These are phyloP conservation scores for Amphiprion percula DNA, from an alignment of 2,113 vertebrate genomes.

Conservation along the genomic window DNA sequence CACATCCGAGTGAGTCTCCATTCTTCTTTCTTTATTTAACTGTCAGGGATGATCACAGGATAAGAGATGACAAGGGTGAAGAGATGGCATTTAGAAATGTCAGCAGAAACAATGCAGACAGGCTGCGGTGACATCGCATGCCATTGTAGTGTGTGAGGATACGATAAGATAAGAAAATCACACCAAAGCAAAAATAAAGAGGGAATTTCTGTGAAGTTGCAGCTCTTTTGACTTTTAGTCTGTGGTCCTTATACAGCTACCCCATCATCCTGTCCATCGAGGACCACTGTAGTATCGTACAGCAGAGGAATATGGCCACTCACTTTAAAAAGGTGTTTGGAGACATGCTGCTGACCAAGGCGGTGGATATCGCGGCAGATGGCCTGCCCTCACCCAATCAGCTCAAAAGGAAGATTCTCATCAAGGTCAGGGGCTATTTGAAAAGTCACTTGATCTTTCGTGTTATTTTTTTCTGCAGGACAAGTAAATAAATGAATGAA, in stretches of 20 bases:
- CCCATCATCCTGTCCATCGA: conserved; percentile 97
- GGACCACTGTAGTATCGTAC: conserved; percentile 98
- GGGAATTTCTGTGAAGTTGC: background rate
- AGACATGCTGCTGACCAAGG: conserved; percentile 96
- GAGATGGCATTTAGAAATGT: background rate
- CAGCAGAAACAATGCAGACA: conserved; percentile 8
- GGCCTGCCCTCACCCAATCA: conserved; percentile 96
- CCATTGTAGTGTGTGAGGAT: background rate
- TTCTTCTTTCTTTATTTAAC: background rate
- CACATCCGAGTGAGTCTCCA: conserved; percentile 93
- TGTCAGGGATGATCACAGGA: background rate
- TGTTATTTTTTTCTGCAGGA: too few species aligned
- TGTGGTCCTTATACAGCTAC: conserved; percentile 81
- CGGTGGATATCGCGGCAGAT: conserved; percentile 94
- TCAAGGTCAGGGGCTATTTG: conserved; percentile 87
- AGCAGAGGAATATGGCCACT: conserved; percentile 98
- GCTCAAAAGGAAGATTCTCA: conserved; percentile 97
- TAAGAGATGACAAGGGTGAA: conserved; percentile 10
- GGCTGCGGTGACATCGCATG: background rate
- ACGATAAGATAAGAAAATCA: background rate
- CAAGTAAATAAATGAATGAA: background rate
- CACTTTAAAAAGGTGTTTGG: conserved; percentile 96
- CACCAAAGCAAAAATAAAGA: background rate
- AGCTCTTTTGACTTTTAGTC: background rate
- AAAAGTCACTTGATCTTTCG: background rate